Evolutionary conservation across 2,888 invertebrate species (phyloP), one percentile per base, ranked within the genome.

Genomic region (Drosophila nr. fundita): DNA sequence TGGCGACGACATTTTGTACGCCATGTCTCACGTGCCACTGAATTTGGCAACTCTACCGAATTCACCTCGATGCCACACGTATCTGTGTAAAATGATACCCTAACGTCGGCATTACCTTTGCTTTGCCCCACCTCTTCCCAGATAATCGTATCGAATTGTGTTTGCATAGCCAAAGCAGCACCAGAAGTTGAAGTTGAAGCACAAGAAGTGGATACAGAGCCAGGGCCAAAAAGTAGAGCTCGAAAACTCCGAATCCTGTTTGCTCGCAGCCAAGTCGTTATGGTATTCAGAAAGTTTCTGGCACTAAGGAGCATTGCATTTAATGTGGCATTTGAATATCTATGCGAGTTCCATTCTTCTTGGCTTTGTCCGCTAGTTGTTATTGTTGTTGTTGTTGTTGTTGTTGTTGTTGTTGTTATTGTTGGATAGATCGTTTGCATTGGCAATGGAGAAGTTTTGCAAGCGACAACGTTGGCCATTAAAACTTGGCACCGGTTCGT

Each of bases 371-470:
- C 42, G n/a, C 15, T 36, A 59, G 38, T 52, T 72, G 48, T 45
- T 62, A 21, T 68, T 66, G 27, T 50, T 61, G 30, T 45, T 45
- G 38, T 66, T 53, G 45, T 34, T 68, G 53, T 52, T 68, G 32
- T 63, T 58, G 30, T 61, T 40, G 42, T 49, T 34, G 18, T 58
- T 73, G 18, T 42, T 61, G 24, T 24, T 54, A 15, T 60, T 68
- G 54, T 63, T 50, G 52, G 32, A 36, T 64, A 58, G 73, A 84
- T 87, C 82, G 58, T 75, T 84, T 84, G 79, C 82, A 82, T 84
- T 53, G 87, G 82, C 82, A 78, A 87, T 73, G 71, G 68, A 69
- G 71, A 82, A 87, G 70, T 68, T 68, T 84, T 75, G 59, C 61
- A 50, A 66, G 68, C 61, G 48, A 71, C 63, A 72, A 55, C 59